phyloP scores from a whole-genome alignment of 2,888 invertebrate genomes.

The Adela reaumurella region DNA sequence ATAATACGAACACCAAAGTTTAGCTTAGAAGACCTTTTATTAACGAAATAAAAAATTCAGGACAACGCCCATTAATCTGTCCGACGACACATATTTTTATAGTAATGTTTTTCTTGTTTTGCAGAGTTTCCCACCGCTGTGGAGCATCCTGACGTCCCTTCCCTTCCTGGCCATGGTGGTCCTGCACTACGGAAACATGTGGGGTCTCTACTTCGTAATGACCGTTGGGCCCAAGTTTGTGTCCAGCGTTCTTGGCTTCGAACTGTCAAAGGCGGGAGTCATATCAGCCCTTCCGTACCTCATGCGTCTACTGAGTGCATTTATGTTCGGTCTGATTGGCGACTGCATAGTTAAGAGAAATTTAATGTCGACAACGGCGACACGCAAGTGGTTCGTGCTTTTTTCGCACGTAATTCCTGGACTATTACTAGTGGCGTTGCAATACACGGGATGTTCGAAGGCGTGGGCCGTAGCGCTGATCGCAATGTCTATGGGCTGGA shows the following conservation, averaged over 20 bases:
- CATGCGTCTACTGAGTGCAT: constrained; percentile 64
- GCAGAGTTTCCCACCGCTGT: constrained; percentile 64
- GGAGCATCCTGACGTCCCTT: constrained; percentile 57
- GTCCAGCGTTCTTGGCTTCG: constrained; percentile 68
- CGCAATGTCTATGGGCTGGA: constrained; percentile 64
- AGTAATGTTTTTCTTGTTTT: too few species aligned
- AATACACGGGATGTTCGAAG: constrained; percentile 60
- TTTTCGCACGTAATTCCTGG: constrained; percentile 60
- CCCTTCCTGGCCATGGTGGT: constrained; percentile 66
- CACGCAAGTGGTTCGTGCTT: constrained; percentile 63
- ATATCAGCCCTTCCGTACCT: constrained; percentile 69
- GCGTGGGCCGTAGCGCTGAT: constrained; percentile 63
- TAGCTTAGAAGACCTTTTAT: too few species aligned
- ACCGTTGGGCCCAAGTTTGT: constrained; percentile 74
- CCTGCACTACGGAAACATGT: constrained; percentile 72
- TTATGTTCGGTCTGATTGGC: constrained; percentile 67
- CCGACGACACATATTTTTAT: too few species aligned
- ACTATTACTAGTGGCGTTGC: constrained; percentile 48
- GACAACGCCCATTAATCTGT: too few species aligned
- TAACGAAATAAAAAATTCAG: too few species aligned
- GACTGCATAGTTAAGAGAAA: constrained; percentile 54
- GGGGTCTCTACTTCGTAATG: constrained; percentile 73
- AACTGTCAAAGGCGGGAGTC: constrained; percentile 66
- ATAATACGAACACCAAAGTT: too few species aligned
- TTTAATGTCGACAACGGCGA: constrained; percentile 42